A percentile compares a stretch with the other conserved stretches of the same genome.
These are phyloP conservation scores for Narcine bancroftii DNA, from an alignment of 2,113 vertebrate species.

Conservation along the genomic window DNA sequence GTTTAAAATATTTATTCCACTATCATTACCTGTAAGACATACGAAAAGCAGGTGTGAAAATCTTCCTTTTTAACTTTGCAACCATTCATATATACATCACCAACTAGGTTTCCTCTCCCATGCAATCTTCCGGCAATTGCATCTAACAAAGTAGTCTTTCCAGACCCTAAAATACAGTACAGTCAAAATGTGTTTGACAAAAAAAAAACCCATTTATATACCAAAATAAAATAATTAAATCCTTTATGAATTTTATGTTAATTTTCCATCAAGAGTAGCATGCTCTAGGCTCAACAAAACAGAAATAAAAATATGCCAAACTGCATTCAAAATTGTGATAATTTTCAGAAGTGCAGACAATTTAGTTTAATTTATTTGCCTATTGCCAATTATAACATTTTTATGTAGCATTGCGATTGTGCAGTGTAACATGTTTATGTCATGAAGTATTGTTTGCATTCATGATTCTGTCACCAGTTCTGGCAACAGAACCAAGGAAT, in stretches of 20 bases:
- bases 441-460: not conserved
- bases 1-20: not conserved
- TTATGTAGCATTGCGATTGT: not conserved
- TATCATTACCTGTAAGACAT: constrained; percentile 75
- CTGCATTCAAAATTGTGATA: not conserved
- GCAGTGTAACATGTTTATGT: not conserved
- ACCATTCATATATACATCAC: constrained; percentile 79
- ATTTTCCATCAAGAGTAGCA: not conserved
- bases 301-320: not conserved
- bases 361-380: not conserved
- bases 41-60: constrained; percentile 89
- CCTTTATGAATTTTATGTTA: not conserved
- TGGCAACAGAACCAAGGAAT: not conserved
- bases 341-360: not conserved
- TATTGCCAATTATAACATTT: not conserved
- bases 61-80: constrained; percentile 64
- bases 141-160: constrained; percentile 86
- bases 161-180: constrained; percentile 64
- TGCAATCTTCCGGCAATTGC: constrained; percentile 77
- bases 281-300: not conserved
- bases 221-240: not conserved
- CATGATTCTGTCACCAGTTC: not conserved
- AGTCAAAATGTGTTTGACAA: not conserved
- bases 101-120: constrained; percentile 55
- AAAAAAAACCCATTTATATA: not conserved